A percentile compares a stretch with the other conserved stretches of the same genome.
Evolutionary conservation across 2,888 invertebrate species (phyloP).

Genomic region (Campopleginae sp.): DNA sequence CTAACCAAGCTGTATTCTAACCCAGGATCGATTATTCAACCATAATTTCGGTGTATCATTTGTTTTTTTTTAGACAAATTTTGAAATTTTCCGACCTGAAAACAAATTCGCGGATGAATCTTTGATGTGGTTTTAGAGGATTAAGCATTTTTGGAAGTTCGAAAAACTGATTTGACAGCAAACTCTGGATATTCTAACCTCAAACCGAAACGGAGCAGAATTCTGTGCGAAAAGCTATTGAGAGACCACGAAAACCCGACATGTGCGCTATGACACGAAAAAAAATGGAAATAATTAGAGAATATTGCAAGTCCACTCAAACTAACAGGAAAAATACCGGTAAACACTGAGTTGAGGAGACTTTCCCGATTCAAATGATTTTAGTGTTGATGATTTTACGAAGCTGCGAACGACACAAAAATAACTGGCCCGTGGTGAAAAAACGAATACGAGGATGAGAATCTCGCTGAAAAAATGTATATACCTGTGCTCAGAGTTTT

Average conservation of each 20-base stretch:
- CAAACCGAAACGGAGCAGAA: background rate
- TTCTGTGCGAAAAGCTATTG: background rate
- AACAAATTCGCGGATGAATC: background rate
- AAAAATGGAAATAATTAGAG: background rate
- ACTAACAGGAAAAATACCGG: background rate
- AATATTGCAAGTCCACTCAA: background rate
- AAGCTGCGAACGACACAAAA: background rate
- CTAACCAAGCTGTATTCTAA: background rate
- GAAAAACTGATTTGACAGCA: background rate
- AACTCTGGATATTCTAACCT: conserved; percentile 19
- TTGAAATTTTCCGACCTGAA: background rate
- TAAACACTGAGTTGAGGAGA: background rate
- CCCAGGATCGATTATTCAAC: background rate
- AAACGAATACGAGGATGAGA: background rate
- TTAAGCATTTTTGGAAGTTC: background rate
- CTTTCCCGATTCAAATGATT: background rate
- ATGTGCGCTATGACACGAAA: background rate
- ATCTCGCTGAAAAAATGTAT: background rate
- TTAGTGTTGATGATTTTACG: background rate
- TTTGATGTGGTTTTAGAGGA: background rate
- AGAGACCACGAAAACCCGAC: background rate
- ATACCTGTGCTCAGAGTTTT: background rate
- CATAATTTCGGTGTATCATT: background rate
- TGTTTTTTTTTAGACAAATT: background rate
- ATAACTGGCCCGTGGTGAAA: background rate